Evolutionary conservation across 2,113 vertebrate species (phyloP).

Genomic region (Recurvirostra avosetta): DNA sequence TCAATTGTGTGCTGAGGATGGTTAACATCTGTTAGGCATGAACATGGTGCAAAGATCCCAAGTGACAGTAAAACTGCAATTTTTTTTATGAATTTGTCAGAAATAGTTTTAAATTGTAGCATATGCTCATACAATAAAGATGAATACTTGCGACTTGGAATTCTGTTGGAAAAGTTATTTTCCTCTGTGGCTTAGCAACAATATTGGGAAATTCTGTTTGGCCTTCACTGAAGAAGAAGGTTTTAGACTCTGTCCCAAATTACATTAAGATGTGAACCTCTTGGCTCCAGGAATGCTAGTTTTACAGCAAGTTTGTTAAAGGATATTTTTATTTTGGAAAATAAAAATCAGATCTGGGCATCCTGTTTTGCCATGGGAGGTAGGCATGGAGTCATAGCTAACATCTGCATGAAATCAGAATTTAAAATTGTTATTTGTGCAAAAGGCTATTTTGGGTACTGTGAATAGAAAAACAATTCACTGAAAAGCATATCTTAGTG

Average conservation of each 20-base stretch:
- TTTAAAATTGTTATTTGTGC: background rate
- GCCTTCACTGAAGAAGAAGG: background rate
- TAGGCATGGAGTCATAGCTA: background rate
- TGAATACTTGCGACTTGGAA: background rate
- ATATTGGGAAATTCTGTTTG: background rate
- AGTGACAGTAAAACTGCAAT: background rate
- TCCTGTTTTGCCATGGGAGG: background rate
- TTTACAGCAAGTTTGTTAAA: background rate
- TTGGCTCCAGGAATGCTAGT: background rate
- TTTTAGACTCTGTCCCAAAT: background rate
- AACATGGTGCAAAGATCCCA: background rate
- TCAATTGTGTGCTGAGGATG: background rate
- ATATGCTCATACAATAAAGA: background rate
- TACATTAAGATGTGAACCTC: background rate
- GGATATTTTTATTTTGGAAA: background rate
- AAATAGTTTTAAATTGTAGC: background rate
- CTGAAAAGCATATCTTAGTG: background rate
- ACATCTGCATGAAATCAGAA: background rate
- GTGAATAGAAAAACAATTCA: background rate
- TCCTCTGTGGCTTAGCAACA: background rate
- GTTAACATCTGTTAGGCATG: no score
- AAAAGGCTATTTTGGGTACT: background rate
- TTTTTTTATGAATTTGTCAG: background rate
- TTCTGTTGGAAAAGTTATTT: background rate
- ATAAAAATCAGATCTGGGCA: background rate